Base-by-base conservation (phyloP, 2,888 invertebrate species). In the Beris chalybata region DNA sequence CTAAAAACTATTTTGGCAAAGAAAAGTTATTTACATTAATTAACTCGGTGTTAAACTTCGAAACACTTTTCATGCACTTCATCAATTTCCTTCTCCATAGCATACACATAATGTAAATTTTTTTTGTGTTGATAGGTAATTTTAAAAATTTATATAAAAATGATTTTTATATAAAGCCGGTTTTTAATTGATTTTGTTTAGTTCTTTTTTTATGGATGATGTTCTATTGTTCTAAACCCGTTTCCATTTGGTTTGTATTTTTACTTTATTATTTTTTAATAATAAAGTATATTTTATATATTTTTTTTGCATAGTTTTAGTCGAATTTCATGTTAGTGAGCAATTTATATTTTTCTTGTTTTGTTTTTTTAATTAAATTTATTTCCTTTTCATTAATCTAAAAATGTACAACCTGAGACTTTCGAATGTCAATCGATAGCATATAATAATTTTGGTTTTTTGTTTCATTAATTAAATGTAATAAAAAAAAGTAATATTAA, bases 401-500 rank as follows among this genome's bases (percentile, higher is more conserved):
- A 59, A 48, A 30, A 59, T 59, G 47, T 59, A 61, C 61, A 61
- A 61, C 61, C 61, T 61, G 61, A 61, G 61, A 52, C 32, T 61
- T 31, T 61, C 32, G 32, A 61, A 61, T 61, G 61, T 61, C 61
- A 61, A 61, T 61, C 61, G 50, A 61, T 61, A 61, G 61, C 38
- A 61, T 15, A 13, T 48, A 15, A n/a, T 13, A 30, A 30, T 53
- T 15, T 53, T 53, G 12, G 9, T 53, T 53, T 53, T 53, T 53
- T 53, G 5, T 29, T 54, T 54, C n/a, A 29, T 54, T 54, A 53
- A 30, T 29, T 53, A 53, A 32, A 29, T 54, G 11, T 32, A 54
- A 54, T 54, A 22, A 22, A 22, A 45, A 45, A 45, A 31, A n/a
- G n/a, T 59, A 6, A 6, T 22, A 32, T 11, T 48, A 48, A n/a